These are phyloP conservation scores for Porphyrio hochstetteri DNA, from an alignment of 2,113 vertebrate genomes.

Conservation along the genomic window DNA sequence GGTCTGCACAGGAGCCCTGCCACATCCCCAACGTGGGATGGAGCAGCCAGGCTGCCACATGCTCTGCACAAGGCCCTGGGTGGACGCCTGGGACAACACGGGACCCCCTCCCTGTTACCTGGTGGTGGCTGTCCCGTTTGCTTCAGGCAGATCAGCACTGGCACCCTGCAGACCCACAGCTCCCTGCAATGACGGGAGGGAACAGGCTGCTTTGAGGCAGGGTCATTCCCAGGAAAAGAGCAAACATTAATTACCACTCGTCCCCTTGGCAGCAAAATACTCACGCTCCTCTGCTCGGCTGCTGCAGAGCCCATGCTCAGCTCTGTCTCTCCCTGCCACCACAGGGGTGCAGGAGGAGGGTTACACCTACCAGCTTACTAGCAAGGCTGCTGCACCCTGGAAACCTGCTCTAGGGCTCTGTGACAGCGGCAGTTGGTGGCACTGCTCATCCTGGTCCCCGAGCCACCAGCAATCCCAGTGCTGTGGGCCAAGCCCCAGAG, in stretches of 20 bases:
- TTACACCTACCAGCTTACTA: background rate
- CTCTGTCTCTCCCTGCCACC: background rate
- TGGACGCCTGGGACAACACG: accelerated
- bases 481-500: background rate
- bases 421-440: background rate
- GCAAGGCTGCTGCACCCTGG: background rate
- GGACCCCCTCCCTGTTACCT: background rate
- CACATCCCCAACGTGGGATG: accelerated
- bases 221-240: background rate
- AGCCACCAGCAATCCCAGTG: background rate
- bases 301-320: accelerated
- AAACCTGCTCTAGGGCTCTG: accelerated
- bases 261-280: background rate
- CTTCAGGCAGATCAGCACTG: background rate
- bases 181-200: background rate
- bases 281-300: background rate
- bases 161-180: background rate
- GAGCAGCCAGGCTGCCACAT: background rate
- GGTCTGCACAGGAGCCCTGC: background rate
- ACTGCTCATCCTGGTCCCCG: accelerated
- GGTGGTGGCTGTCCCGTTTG: background rate
- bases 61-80: no score
- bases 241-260: background rate
- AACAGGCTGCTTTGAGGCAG: background rate
- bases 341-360: background rate